Percentiles rank a stretch among this genome's conserved stretches.
phyloP scores from a whole-genome alignment of 1,140 invertebrate species.

The Nymphalis io region DNA sequence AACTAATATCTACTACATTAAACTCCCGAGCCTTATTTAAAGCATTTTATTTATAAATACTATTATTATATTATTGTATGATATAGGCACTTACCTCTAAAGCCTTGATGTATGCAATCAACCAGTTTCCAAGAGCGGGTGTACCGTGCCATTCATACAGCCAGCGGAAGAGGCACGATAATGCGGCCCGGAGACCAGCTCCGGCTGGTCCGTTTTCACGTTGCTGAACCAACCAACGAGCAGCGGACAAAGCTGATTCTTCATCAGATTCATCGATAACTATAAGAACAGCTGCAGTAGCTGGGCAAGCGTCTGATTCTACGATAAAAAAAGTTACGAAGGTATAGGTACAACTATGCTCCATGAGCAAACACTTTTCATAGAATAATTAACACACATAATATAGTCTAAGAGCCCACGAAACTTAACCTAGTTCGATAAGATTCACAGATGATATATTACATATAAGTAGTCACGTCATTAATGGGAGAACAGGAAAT shows the following conservation, averaged over 20 bases:
- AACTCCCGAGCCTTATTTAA: too few species aligned
- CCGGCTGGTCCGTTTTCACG: slow-evolving; percentile 52
- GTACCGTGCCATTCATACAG: slow-evolving; percentile 64
- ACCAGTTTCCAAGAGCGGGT: slow-evolving; percentile 59
- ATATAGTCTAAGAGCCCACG: too few species aligned
- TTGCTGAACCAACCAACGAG: slow-evolving; percentile 62
- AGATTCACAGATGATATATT: too few species aligned
- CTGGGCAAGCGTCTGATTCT: slow-evolving; percentile 61
- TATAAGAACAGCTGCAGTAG: slow-evolving; percentile 58
- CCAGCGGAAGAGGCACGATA: slow-evolving; percentile 67
- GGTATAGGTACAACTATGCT: too few species aligned
- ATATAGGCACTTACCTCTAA: slow-evolving; percentile 51
- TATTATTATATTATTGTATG: too few species aligned
- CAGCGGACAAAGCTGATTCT: slow-evolving; percentile 46
- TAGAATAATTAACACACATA: too few species aligned
- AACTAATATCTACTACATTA: too few species aligned
- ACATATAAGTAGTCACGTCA: too few species aligned
- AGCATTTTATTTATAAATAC: too few species aligned
- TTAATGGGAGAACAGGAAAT: too few species aligned
- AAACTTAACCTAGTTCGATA: too few species aligned
- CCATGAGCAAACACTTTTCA: too few species aligned
- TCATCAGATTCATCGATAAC: slow-evolving; percentile 53
- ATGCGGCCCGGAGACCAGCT: slow-evolving; percentile 50
- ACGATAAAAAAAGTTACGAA: slow-evolving; percentile 13
- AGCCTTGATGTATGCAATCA: slow-evolving; percentile 62